phyloP scores from a whole-genome alignment of 2,888 invertebrate species.

The Pheosia tremula region DNA sequence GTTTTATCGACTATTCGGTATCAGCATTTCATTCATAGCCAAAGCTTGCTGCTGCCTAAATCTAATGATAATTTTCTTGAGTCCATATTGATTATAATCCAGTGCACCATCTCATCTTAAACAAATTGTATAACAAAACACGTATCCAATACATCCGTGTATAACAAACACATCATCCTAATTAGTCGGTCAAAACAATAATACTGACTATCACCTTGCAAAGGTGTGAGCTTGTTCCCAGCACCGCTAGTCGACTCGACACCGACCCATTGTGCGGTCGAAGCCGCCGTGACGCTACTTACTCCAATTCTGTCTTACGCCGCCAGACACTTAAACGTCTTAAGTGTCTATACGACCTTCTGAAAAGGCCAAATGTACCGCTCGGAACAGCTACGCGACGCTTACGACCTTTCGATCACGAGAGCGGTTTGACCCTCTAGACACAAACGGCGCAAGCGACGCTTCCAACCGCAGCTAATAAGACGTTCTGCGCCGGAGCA shows the following conservation, averaged over 20 bases:
- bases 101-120: no score
- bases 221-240: conserved; percentile 78
- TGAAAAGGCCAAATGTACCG: conserved; percentile 46
- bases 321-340: conserved; percentile 61
- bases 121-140: no score
- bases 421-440: conserved; percentile 24
- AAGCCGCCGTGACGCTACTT: conserved; percentile 83
- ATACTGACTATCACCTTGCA: conserved; percentile 72
- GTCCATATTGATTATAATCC: no score
- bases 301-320: conserved; percentile 80
- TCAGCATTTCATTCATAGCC: no score
- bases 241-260: conserved; percentile 79
- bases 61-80: no score
- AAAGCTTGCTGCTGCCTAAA: no score
- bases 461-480: conserved; percentile 40
- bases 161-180: conserved; percentile 59
- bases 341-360: conserved; percentile 58
- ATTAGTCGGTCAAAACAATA: conserved; percentile 79
- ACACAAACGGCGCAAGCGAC: conserved; percentile 65
- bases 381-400: conserved; percentile 44
- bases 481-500: conserved; percentile 61
- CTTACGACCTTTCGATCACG: conserved; percentile 58
- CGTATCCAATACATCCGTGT: conserved; percentile 33
- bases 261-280: conserved; percentile 81
- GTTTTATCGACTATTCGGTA: no score